These are phyloP conservation scores for Erebia palarica DNA, from an alignment of 2,888 invertebrate genomes.

Conservation along the genomic window DNA sequence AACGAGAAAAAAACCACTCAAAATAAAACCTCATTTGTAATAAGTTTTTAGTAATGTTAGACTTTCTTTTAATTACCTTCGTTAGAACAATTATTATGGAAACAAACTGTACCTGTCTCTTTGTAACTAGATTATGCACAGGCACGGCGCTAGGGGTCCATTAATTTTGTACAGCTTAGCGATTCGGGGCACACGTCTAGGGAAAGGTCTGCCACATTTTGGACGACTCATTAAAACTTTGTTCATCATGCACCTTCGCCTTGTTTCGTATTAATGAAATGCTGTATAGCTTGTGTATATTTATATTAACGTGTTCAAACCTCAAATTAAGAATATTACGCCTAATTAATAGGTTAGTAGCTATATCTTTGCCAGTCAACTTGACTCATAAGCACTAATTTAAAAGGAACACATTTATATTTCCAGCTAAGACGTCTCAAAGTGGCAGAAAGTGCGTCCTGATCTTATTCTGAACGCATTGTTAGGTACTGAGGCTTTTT, in stretches of 20 bases:
- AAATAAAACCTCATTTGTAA: background rate
- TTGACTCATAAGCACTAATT: too few relatives aligned
- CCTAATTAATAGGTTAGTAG: too few relatives aligned
- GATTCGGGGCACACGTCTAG: constrained; percentile 18
- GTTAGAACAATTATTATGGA: background rate
- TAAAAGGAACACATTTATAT: too few relatives aligned
- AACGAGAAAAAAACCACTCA: too few relatives aligned
- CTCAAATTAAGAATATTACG: too few relatives aligned
- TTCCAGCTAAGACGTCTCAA: too few relatives aligned
- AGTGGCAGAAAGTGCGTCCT: too few relatives aligned
- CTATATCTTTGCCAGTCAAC: too few relatives aligned
- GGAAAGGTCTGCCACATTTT: constrained; percentile 12
- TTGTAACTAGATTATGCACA: constrained; percentile 12
- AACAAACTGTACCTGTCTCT: constrained; percentile 1
- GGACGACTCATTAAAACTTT: constrained; percentile 23
- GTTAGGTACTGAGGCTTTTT: too few relatives aligned
- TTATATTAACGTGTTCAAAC: too few relatives aligned
- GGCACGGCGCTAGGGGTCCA: constrained; percentile 25
- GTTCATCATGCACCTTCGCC: constrained; percentile 14
- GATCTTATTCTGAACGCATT: too few relatives aligned
- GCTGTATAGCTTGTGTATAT: too few relatives aligned
- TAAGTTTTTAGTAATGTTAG: background rate
- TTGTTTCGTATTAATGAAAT: constrained; percentile 2
- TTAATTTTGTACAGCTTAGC: constrained; percentile 32
- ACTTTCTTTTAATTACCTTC: constrained; percentile 7